phyloP scores from a whole-genome alignment of 2,888 invertebrate genomes.

The Girardia tigrina region DNA sequence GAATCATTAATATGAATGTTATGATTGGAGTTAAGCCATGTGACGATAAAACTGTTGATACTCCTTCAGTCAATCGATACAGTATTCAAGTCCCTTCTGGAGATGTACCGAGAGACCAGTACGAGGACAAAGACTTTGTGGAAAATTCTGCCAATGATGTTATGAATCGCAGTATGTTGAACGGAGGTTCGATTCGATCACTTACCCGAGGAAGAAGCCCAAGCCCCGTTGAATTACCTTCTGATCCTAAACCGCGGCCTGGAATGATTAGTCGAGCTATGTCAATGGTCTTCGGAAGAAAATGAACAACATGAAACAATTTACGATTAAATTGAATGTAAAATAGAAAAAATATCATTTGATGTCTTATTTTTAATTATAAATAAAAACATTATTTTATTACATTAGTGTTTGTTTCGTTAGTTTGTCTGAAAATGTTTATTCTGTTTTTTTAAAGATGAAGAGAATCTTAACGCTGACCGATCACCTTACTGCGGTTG shows the following conservation, averaged over 20 bases:
- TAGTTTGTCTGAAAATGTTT: too few species aligned
- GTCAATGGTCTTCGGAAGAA: background rate
- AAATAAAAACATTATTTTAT: too few species aligned
- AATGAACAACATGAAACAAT: background rate
- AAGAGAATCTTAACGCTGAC: too few species aligned
- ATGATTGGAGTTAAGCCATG: slow-evolving; percentile 30
- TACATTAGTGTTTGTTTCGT: too few species aligned
- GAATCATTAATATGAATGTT: background rate
- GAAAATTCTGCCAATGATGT: background rate
- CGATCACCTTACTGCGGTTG: too few species aligned
- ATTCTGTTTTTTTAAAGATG: too few species aligned
- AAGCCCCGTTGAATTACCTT: background rate
- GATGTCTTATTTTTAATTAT: too few species aligned
- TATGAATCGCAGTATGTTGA: background rate
- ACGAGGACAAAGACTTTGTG: too few species aligned
- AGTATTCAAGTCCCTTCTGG: too few species aligned
- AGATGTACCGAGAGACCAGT: too few species aligned
- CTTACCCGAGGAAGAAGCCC: background rate
- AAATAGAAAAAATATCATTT: too few species aligned
- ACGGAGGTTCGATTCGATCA: background rate
- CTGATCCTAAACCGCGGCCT: background rate
- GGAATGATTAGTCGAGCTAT: background rate
- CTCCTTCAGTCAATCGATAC: background rate
- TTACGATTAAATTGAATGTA: too few species aligned
- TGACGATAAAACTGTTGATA: background rate